Percentiles rank a stretch among this genome's conserved stretches.
These are phyloP conservation scores for Dissostichus mawsoni DNA, from an alignment of 2,113 vertebrate genomes.

Conservation along the genomic window DNA sequence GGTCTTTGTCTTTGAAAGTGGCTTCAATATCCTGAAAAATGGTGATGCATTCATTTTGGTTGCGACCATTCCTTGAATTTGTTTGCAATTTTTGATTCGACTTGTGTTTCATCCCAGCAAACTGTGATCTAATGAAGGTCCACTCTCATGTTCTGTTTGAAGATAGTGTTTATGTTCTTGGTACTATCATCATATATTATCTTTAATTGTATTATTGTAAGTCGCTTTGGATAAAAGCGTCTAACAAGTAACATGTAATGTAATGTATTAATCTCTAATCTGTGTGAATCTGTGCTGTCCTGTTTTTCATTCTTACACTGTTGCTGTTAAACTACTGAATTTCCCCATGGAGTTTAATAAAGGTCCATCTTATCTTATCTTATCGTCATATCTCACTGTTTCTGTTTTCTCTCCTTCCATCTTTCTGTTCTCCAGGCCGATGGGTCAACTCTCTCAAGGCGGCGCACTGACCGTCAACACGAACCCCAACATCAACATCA, in stretches of 20 bases:
- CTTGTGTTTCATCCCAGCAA: slow-evolving; percentile 40
- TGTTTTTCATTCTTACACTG: too few species aligned
- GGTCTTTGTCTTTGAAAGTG: slow-evolving; percentile 19
- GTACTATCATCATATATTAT: too few species aligned
- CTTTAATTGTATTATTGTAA: too few species aligned
- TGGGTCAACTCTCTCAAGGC: slow-evolving; percentile 88
- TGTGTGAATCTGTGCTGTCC: too few species aligned
- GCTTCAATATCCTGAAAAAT: neutral
- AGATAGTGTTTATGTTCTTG: too few species aligned
- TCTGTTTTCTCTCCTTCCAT: neutral
- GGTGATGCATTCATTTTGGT: slow-evolving; percentile 2
- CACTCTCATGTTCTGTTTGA: neutral
- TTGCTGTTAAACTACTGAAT: too few species aligned
- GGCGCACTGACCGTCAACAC: slow-evolving; percentile 93
- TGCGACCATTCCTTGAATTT: neutral
- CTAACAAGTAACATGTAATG: too few species aligned
- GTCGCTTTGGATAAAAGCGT: too few species aligned
- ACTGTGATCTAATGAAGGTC: slow-evolving; percentile 1
- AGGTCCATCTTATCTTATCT: too few species aligned
- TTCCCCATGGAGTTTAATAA: too few species aligned
- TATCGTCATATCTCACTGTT: too few species aligned
- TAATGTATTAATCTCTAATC: too few species aligned
- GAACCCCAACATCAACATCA: slow-evolving; percentile 94
- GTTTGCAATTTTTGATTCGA: slow-evolving; percentile 13
- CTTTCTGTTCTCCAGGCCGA: slow-evolving; percentile 82